phyloP scores from a whole-genome alignment of 2,888 invertebrate species.

The Argynnis bischoffii region DNA sequence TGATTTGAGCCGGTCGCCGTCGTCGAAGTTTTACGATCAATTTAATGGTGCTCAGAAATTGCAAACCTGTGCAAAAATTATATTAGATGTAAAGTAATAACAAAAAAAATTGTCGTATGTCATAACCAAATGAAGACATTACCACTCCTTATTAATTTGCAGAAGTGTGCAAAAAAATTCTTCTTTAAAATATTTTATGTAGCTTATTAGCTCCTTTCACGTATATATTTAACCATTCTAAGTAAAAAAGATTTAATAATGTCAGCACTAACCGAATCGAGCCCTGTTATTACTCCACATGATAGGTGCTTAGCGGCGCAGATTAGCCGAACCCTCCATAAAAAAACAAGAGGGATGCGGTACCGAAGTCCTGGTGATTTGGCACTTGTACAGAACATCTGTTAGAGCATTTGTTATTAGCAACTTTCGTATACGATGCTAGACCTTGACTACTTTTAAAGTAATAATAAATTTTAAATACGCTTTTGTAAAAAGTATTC shows the following conservation, averaged over 20 bases:
- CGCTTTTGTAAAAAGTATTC: constrained; percentile 13
- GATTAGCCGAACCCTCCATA: constrained; percentile 73
- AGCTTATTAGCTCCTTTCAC: too few species aligned
- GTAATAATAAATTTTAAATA: constrained; percentile 30
- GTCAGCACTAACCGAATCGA: constrained; percentile 62
- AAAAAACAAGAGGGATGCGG: constrained; percentile 76
- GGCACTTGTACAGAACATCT: constrained; percentile 56
- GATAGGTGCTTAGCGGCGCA: constrained; percentile 66
- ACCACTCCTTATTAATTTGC: too few species aligned
- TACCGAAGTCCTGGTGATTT: constrained; percentile 55
- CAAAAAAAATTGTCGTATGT: too few species aligned
- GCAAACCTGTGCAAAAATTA: background rate
- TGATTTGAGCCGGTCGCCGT: constrained; percentile 58
- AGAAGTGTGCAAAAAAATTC: too few species aligned
- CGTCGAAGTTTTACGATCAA: constrained; percentile 38
- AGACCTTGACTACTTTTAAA: constrained; percentile 27
- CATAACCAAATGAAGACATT: too few species aligned
- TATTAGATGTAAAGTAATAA: too few species aligned
- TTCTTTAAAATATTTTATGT: too few species aligned
- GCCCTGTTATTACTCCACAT: constrained; percentile 77
- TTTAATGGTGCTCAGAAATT: constrained; percentile 31
- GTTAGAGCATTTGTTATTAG: constrained; percentile 44
- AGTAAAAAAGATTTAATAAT: constrained; percentile 25
- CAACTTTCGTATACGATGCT: constrained; percentile 17
- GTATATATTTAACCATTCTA: constrained; percentile 1